Evolutionary conservation across 2,888 invertebrate species (phyloP), one percentile per base, ranked within the genome.

Genomic region (Tillus elongatus): DNA sequence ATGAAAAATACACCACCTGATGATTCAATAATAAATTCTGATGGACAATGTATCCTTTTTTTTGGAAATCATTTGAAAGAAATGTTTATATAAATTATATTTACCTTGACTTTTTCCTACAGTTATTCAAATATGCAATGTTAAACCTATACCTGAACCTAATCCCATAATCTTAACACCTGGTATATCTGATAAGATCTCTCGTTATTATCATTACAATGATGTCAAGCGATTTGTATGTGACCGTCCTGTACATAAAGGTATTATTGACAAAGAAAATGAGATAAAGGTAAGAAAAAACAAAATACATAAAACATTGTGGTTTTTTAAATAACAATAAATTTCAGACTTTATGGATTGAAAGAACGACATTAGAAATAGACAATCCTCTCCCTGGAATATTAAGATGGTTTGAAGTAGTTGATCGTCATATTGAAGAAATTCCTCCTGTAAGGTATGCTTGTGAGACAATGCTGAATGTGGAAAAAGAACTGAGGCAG

Each of bases 61-160:
- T 30, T 12, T 12, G 6, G n/a, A 19, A 19, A 19, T 19, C n/a
- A 19, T 19, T 8, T 19, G 24, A 19, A 19, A 8, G 24, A 19
- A 19, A n/a, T 19, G 24, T 19, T 19, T 19, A 19, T 19, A 19
- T n/a, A 19, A 8, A 19, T 19, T 19, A 19, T 19, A 19, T 19
- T 8, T 30, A 30, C 35, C 29, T 9, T 11, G 13, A 35, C 32
- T 36, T 35, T 32, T 41, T 24, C n/a, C 31, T 34, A 2, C 56
- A 87, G 87, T 78, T 60, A 91, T 93, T 50, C 92, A 93, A 70
- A 92, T 95, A 47, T 89, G 91, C 63, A 90, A 87, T 66, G 93
- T 95, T 27, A 86, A 90, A 54, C 90, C 95, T 0, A 79, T 92
- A 14, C 78, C 90, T 0, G 80, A 83, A 44, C 74, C 81, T 0